Evolutionary conservation across 2,888 invertebrate species (phyloP), one percentile per base, ranked within the genome.

Genomic region (Taphrorychus bicolor): DNA sequence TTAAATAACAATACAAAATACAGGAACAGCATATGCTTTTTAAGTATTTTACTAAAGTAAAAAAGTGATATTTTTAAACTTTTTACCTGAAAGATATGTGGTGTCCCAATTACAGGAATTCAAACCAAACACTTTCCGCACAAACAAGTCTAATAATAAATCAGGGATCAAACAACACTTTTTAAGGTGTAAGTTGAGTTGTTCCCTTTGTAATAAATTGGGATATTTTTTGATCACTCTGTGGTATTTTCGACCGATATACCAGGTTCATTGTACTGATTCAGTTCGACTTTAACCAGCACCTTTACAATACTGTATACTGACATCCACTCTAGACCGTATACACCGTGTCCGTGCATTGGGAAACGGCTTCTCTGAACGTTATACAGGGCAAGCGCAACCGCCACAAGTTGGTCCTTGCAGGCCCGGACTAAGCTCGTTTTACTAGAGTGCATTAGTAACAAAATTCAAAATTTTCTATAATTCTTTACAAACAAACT

Each of bases 201-300:
- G 22, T 45, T 56, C 54, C 17, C 18, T 51, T 51, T 22, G 19
- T 9, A 19, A 18, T 21, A 51, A 45, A 45, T 45, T 51, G 19
- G 51, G 22, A 52, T 41, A 58, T 41, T 69, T 70, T 62, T 66
- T 24, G 52, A 57, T 51, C 32, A 53, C 42, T 58, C 48, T 52
- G 52, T 71, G 60, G 42, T 70, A 65, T 61, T 45, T 48, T 69
- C 68, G 42, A 68, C 65, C 71, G 60, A 62, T 62, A 69, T 66
- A n/a, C n/a, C 69, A 73, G 72, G 74, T 75, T 74, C 74, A 74
- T 73, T 72, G 74, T 73, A 75, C 74, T 70, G 71, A 72, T 70
- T 72, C 53, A 67, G 59, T 51, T 65, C 73, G 71, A 73, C 73
- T 73, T 70, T 65, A 69, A 73, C 70, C 74, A 65, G 66, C 73